A percentile compares a stretch with the other conserved stretches of the same genome.
Conservation (phyloP, 2,797 vertebrate species). For the Diglossa cyanea region DNA sequence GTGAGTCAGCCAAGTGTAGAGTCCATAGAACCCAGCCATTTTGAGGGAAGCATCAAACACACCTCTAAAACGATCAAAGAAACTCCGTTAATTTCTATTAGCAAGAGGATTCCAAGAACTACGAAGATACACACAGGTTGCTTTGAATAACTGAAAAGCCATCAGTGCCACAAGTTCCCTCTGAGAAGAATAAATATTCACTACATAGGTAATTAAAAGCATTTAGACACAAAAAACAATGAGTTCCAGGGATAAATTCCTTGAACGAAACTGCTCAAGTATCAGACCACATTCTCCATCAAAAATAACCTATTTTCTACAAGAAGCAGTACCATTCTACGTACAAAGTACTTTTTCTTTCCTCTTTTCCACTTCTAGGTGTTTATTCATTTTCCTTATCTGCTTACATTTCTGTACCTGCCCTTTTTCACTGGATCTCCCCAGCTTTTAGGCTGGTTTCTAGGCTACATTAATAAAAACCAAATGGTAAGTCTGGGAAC, state of each 20-base stretch:
- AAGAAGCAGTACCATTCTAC: neutral
- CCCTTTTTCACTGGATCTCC: neutral
- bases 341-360: neutral
- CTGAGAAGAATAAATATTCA: neutral
- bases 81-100: neutral
- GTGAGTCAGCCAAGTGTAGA: constrained; percentile 99
- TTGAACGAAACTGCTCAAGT: neutral
- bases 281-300: neutral
- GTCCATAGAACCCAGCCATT: constrained; percentile 97
- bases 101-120: neutral
- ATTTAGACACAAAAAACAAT: neutral
- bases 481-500: neutral
- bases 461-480: neutral
- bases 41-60: constrained; percentile 98
- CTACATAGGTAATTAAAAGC: neutral
- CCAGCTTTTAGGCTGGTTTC: neutral
- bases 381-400: neutral
- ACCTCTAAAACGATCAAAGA: constrained; percentile 82
- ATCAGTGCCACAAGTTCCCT: neutral
- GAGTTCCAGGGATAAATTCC: neutral
- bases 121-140: neutral
- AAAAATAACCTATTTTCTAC: neutral
- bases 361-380: neutral
- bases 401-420: neutral
- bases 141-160: neutral